Conservation (phyloP, 2,113 vertebrate genomes). For the Rhegmatorhina hoffmannsi region DNA sequence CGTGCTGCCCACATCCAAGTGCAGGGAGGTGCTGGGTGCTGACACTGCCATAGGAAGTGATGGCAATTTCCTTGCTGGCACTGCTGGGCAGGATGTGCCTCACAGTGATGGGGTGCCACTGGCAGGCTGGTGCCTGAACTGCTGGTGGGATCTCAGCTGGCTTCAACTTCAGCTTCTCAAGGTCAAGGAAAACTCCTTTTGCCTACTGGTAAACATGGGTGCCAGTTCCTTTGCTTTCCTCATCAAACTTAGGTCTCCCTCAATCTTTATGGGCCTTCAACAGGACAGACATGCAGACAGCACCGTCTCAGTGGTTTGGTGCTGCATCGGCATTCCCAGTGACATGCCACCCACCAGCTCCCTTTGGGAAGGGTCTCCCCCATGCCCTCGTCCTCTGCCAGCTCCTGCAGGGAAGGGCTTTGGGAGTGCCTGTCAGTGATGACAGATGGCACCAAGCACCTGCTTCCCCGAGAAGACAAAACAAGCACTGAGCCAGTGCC, state of each 20-base stretch:
- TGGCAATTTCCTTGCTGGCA: neutral
- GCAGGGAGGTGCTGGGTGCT: neutral
- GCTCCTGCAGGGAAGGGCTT: neutral
- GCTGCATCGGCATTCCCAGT: accelerated
- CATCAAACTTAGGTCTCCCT: neutral
- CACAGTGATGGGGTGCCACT: accelerated
- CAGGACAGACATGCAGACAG: accelerated
- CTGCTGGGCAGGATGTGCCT: neutral
- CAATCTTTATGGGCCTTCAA: neutral
- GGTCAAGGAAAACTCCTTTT: neutral
- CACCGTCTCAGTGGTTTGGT: neutral
- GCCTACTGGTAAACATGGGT: accelerated
- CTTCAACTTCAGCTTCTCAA: neutral
- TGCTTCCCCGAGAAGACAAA: neutral
- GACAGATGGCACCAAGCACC: neutral
- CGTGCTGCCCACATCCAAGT: neutral
- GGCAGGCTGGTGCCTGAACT: neutral
- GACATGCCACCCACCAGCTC: accelerated
- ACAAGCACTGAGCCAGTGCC: neutral
- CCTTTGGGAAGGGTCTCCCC: neutral
- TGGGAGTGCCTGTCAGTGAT: neutral
- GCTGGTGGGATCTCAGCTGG: accelerated
- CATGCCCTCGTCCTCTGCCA: accelerated
- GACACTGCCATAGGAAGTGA: neutral
- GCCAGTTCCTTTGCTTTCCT: neutral